A percentile compares a stretch with the other conserved stretches of the same genome.
These are phyloP conservation scores for Cottus gobio DNA, from an alignment of 2,113 vertebrate species.

Conservation along the genomic window DNA sequence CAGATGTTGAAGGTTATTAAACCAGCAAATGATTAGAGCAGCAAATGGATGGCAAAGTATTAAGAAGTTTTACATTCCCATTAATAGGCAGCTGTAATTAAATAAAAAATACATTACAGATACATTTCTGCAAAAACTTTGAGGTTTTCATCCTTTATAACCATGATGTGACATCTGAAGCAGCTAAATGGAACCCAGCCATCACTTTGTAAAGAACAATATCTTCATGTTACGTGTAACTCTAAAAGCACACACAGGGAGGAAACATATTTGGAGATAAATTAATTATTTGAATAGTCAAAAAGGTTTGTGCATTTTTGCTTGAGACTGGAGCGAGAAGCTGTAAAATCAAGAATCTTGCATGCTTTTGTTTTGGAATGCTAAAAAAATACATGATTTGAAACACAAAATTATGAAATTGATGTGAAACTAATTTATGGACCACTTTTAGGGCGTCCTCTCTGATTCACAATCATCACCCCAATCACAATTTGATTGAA, in stretches of 20 bases:
- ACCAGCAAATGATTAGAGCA: neutral
- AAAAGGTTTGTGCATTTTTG: neutral
- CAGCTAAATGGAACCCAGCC: neutral
- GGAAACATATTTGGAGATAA: neutral
- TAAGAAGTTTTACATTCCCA: neutral
- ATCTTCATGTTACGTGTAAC: neutral
- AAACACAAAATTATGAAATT: neutral
- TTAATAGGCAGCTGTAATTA: conserved; percentile 4
- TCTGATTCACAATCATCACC: neutral
- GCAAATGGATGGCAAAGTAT: neutral
- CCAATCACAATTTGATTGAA: neutral
- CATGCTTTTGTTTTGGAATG: neutral
- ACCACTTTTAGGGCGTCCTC: neutral
- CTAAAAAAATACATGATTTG: neutral
- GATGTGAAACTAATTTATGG: neutral
- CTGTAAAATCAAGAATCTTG: neutral
- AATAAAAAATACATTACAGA: neutral
- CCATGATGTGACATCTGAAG: neutral
- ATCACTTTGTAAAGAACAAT: neutral
- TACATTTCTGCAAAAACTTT: conserved; percentile 1
- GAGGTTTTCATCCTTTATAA: neutral
- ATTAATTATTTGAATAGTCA: neutral
- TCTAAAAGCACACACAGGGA: neutral
- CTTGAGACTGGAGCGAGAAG: neutral
- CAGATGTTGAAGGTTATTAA: neutral